These are phyloP conservation scores for Myotis myotis DNA, from an alignment of 2,797 vertebrate species.

Conservation along the genomic window DNA sequence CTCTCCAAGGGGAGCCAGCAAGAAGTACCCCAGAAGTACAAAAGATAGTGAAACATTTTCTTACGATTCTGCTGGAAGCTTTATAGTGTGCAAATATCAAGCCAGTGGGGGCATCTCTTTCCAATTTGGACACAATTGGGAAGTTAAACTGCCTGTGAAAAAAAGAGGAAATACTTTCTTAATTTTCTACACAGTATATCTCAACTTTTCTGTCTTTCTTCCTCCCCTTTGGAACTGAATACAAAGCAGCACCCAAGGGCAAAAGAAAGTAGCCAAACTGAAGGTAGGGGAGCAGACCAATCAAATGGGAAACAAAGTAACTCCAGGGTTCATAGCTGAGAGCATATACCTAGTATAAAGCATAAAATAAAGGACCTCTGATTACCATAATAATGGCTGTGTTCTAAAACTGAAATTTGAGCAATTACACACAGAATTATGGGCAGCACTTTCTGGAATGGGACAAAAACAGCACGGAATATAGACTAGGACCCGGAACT, in stretches of 20 bases:
- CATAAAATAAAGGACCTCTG: conserved; percentile 1
- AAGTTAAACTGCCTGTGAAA: neutral
- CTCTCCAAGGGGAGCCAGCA: neutral
- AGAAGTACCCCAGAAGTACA: neutral
- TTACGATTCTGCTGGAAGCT: neutral
- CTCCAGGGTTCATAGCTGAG: neutral
- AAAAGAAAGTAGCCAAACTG: conserved; percentile 1
- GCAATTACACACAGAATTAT: neutral
- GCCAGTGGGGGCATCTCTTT: neutral
- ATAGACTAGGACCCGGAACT: neutral
- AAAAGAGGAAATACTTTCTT: neutral
- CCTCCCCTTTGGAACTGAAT: neutral
- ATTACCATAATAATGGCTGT: neutral
- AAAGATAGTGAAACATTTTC: neutral
- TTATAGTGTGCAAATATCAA: neutral
- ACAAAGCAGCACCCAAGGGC: neutral
- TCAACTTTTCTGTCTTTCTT: neutral
- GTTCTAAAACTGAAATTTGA: conserved; percentile 19
- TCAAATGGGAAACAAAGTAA: neutral
- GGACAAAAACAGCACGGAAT: neutral
- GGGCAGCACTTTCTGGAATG: neutral
- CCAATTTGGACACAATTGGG: neutral
- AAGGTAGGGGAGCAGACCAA: neutral
- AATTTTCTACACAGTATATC: neutral
- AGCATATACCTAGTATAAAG: neutral